Conservation (phyloP, 2,113 vertebrate genomes). For the Seriola quinqueradiata region DNA sequence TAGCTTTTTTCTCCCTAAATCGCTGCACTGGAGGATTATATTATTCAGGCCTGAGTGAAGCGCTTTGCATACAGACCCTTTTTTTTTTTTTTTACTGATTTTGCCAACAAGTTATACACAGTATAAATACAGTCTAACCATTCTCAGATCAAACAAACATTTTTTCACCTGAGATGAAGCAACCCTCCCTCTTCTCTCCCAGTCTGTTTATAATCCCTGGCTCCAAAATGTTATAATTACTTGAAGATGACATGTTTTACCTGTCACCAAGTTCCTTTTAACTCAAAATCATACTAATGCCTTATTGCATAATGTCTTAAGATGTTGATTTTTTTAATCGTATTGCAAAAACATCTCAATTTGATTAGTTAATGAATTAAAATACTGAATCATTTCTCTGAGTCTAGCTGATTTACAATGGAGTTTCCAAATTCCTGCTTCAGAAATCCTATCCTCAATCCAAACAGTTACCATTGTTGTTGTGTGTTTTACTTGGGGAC, state of each 20-base stretch:
- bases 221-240: too few relatives aligned
- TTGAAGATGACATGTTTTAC: not conserved
- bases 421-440: not conserved
- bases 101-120: not conserved
- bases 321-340: too few relatives aligned
- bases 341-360: not conserved
- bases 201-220: too few relatives aligned
- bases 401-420: not conserved
- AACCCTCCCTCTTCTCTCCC: not conserved
- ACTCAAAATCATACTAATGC: too few relatives aligned
- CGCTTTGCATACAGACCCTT: not conserved
- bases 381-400: not conserved
- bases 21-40: conserved; percentile 3
- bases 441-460: not conserved
- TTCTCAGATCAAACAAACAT: not conserved
- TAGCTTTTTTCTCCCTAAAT: conserved; percentile 13
- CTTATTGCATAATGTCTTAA: too few relatives aligned
- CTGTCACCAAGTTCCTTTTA: not conserved
- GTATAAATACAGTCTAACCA: not conserved
- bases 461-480: not conserved
- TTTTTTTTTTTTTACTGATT: not conserved
- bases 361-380: not conserved
- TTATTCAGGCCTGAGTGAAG: not conserved
- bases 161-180: not conserved
- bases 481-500: not conserved